These are phyloP conservation scores for Tetragnatha montana DNA, from an alignment of 2,888 invertebrate species.

Conservation along the genomic window DNA sequence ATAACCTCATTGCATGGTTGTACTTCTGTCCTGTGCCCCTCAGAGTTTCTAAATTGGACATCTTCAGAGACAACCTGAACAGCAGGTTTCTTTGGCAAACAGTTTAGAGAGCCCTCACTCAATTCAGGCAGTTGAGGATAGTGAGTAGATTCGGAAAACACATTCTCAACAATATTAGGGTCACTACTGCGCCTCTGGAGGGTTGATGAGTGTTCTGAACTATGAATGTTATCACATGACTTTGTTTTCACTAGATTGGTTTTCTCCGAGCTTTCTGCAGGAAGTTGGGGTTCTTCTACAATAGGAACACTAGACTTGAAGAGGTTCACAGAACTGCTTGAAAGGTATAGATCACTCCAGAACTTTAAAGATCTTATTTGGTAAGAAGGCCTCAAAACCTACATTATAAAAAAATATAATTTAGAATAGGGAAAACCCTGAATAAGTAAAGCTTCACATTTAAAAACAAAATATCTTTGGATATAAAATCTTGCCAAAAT, in stretches of 20 bases:
- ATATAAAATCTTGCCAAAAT: neutral
- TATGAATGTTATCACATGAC: conserved; percentile 88
- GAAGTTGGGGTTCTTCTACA: neutral
- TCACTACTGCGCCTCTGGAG: conserved; percentile 87
- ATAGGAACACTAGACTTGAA: conserved; percentile 72
- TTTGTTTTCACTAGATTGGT: conserved; percentile 81
- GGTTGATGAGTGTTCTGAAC: conserved; percentile 79
- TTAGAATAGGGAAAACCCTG: neutral
- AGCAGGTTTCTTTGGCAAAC: neutral
- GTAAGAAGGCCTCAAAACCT: conserved; percentile 91
- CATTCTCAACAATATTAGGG: conserved; percentile 85
- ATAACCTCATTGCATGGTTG: neutral
- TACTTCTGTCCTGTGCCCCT: conserved; percentile 38
- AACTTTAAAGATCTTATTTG: conserved; percentile 88
- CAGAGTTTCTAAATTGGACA: neutral
- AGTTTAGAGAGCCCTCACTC: neutral
- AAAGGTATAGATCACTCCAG: conserved; percentile 91
- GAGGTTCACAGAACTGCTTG: conserved; percentile 74
- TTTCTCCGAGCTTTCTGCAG: conserved; percentile 17
- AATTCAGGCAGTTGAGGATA: conserved; percentile 33
- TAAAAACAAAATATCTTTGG: neutral
- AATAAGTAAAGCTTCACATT: neutral
- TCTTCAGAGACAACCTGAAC: neutral
- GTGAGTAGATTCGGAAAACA: conserved; percentile 13
- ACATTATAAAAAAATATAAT: conserved; percentile 70